A percentile compares a stretch with the other conserved stretches of the same genome.
Conservation (phyloP, 1,140 invertebrate genomes). For the Hestina assimilis region DNA sequence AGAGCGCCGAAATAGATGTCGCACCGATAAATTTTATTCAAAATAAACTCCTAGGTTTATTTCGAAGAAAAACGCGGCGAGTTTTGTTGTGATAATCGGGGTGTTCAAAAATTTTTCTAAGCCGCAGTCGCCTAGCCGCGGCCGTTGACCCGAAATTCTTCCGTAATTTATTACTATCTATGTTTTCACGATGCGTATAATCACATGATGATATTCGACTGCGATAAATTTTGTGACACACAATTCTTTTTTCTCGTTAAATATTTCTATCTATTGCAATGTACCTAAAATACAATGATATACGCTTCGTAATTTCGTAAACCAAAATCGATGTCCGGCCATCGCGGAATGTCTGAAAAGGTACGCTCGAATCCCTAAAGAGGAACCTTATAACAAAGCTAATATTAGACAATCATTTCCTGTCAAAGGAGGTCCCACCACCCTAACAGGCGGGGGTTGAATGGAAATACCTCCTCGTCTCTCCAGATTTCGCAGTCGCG, state of each 20-base stretch:
- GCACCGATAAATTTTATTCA: conserved; percentile 67
- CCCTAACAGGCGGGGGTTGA: conserved; percentile 38
- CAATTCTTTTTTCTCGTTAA: neutral
- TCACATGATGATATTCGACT: conserved; percentile 12
- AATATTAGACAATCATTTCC: conserved; percentile 78
- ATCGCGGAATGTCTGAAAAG: conserved; percentile 40
- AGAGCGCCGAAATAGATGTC: conserved; percentile 69
- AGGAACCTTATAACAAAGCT: conserved; percentile 76
- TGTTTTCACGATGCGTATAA: conserved; percentile 15
- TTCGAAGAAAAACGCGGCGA: conserved; percentile 45
- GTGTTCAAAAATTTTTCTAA: conserved; percentile 48
- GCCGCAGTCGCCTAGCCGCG: conserved; percentile 39
- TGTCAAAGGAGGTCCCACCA: conserved; percentile 68
- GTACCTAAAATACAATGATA: no score
- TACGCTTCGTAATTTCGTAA: neutral
- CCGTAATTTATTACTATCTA: conserved; percentile 51
- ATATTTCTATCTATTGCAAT: no score
- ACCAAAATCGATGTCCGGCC: conserved; percentile 19
- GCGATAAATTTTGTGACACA: conserved; percentile 12
- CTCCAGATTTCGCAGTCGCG: conserved; percentile 69
- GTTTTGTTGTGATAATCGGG: conserved; percentile 62
- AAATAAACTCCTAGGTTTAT: conserved; percentile 55
- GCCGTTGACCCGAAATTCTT: conserved; percentile 63
- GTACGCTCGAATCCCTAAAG: conserved; percentile 64
- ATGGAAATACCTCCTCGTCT: conserved; percentile 67